These are phyloP conservation scores for Hybos culiciformis DNA, from an alignment of 2,888 invertebrate species.

Conservation along the genomic window DNA sequence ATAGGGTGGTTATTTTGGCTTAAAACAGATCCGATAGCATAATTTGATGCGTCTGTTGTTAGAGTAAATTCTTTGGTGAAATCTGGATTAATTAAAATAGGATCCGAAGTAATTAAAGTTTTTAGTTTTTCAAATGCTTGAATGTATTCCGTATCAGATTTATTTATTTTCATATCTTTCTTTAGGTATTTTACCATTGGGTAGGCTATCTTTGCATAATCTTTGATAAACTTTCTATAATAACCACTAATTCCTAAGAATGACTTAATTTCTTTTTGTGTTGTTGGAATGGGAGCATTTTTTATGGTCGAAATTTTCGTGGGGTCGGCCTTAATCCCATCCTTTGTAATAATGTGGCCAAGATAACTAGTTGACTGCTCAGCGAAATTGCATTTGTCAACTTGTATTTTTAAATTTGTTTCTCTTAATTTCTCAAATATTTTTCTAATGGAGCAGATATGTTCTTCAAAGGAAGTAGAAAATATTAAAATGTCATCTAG, in stretches of 20 bases:
- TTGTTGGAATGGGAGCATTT: conserved; percentile 7
- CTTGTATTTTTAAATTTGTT: conserved; percentile 10
- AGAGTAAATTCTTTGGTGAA: conserved; percentile 3
- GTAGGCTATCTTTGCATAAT: conserved; percentile 5
- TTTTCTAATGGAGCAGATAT: conserved; percentile 5
- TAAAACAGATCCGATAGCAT: conserved; percentile 4
- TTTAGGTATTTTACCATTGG: conserved; percentile 4
- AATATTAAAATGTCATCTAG: conserved; percentile 14
- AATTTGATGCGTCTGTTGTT: conserved; percentile 4
- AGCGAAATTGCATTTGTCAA: conserved; percentile 12
- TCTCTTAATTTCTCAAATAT: conserved; percentile 9
- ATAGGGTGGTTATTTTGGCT: conserved; percentile 4
- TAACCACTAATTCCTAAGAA: conserved; percentile 12
- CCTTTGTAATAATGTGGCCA: conserved; percentile 11
- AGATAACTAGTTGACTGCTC: conserved; percentile 8
- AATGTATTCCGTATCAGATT: not conserved
- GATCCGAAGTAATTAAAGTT: not conserved
- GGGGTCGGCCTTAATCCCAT: conserved; percentile 11
- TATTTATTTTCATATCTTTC: conserved; percentile 3
- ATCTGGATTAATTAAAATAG: conserved; percentile 3
- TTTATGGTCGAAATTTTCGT: conserved; percentile 6
- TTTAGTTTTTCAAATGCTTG: conserved; percentile 5
- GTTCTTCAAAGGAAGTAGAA: conserved; percentile 10
- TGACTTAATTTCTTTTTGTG: conserved; percentile 11
- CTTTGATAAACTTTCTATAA: conserved; percentile 7